Percentiles rank a stretch among this genome's conserved stretches.
These are phyloP conservation scores for Halcyon chelicuti DNA, from an alignment of 2,797 vertebrate species.

Conservation along the genomic window DNA sequence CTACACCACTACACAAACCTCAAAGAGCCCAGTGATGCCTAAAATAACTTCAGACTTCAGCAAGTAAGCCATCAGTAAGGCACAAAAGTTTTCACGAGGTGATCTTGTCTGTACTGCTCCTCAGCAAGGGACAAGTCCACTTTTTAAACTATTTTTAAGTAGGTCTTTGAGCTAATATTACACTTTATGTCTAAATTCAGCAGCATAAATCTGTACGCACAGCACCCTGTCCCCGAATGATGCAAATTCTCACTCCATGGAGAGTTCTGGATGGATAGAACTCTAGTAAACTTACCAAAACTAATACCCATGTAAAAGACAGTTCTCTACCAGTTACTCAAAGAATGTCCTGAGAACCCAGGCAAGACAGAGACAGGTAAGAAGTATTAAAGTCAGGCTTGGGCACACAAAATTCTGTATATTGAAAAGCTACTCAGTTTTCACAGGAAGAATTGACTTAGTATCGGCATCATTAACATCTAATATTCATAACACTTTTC, in stretches of 20 bases:
- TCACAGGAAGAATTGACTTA: not conserved
- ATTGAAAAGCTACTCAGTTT: not conserved
- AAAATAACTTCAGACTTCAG: not conserved
- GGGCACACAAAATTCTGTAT: not conserved
- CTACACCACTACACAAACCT: not conserved
- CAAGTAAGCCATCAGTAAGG: fast-evolving
- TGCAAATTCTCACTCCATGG: not conserved
- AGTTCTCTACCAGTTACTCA: not conserved
- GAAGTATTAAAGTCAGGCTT: not conserved
- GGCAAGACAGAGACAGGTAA: not conserved
- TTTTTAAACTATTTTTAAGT: not conserved
- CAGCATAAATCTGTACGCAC: not conserved
- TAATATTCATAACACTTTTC: not conserved
- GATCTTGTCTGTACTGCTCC: not conserved
- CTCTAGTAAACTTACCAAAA: not conserved
- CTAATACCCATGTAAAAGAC: not conserved
- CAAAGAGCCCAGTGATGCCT: not conserved
- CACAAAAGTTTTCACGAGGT: not conserved
- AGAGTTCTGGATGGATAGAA: not conserved
- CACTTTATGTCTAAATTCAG: not conserved
- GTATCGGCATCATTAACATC: not conserved
- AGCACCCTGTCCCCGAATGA: fast-evolving
- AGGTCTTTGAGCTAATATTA: not conserved
- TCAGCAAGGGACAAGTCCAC: not conserved
- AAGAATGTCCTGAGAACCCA: not conserved